These are phyloP conservation scores for Eulithis prunata DNA, from an alignment of 2,888 invertebrate genomes.

Conservation along the genomic window DNA sequence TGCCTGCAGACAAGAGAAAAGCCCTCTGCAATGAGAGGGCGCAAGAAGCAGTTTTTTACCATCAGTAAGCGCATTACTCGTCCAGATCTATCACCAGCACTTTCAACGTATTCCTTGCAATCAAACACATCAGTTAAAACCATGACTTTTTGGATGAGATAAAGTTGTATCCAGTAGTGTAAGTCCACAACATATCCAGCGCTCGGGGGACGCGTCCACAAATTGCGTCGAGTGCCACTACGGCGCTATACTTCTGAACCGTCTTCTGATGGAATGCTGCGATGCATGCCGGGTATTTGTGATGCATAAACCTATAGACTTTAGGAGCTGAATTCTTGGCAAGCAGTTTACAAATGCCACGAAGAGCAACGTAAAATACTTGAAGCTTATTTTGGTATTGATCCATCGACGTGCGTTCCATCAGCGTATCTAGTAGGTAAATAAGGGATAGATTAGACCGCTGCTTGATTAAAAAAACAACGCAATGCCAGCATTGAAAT, in stretches of 20 bases:
- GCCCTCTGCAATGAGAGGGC: too few species aligned
- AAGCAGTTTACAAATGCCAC: slow-evolving; percentile 1
- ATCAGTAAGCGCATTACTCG: too few species aligned
- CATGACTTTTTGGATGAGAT: background rate
- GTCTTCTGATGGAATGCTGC: slow-evolving; percentile 16
- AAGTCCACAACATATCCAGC: background rate
- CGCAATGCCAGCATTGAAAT: background rate
- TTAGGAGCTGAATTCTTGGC: background rate
- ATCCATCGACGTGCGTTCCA: background rate
- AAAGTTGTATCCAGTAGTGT: slow-evolving; percentile 14
- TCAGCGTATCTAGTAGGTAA: too few species aligned
- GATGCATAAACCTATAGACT: slow-evolving; percentile 9
- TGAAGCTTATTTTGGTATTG: background rate
- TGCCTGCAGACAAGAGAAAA: too few species aligned
- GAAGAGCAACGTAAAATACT: background rate
- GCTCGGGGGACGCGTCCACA: slow-evolving; percentile 31
- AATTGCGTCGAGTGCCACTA: slow-evolving; percentile 31
- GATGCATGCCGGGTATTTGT: slow-evolving; percentile 7
- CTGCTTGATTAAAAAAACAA: too few species aligned
- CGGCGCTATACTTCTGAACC: slow-evolving; percentile 19
- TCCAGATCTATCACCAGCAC: too few species aligned
- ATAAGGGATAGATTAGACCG: too few species aligned
- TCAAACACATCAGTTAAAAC: too few species aligned
- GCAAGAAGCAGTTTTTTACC: too few species aligned
- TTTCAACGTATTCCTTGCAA: too few species aligned